Evolutionary conservation across 2,113 vertebrate species (phyloP).

Genomic region (cattle (Bos taurus)): DNA sequence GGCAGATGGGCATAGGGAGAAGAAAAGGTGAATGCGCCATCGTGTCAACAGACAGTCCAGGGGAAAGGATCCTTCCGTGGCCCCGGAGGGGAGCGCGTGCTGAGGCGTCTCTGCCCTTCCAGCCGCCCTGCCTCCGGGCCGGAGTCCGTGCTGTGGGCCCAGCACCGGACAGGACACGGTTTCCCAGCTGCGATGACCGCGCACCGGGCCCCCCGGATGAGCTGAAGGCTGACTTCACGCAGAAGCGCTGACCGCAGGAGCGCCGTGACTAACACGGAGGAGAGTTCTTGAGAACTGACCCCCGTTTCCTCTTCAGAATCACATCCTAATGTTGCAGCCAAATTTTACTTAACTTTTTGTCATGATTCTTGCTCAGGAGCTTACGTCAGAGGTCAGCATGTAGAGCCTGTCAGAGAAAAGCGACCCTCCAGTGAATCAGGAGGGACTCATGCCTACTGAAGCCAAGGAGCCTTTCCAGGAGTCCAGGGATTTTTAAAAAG

Average conservation of each 20-base stretch:
- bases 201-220: rapidly evolving
- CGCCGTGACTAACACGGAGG: rapidly evolving
- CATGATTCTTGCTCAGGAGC: background rate
- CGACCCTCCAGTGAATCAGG: rapidly evolving
- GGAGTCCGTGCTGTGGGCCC: rapidly evolving
- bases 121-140: rapidly evolving
- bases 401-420: too few species aligned
- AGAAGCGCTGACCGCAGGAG: background rate
- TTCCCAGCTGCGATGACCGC: background rate
- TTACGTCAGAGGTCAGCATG: rapidly evolving
- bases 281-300: rapidly evolving
- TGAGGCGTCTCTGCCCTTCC: background rate
- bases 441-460: background rate
- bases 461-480: background rate
- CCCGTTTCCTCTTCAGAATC: background rate
- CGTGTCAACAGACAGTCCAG: rapidly evolving
- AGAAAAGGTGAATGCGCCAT: rapidly evolving
- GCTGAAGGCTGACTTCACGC: background rate
- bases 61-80: rapidly evolving
- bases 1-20: background rate
- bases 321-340: rapidly evolving
- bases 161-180: rapidly evolving
- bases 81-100: rapidly evolving
- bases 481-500: background rate
- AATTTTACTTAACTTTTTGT: background rate